Evolutionary conservation across 2,888 invertebrate genomes (phyloP).

Genomic region (Tortricodes alternella): DNA sequence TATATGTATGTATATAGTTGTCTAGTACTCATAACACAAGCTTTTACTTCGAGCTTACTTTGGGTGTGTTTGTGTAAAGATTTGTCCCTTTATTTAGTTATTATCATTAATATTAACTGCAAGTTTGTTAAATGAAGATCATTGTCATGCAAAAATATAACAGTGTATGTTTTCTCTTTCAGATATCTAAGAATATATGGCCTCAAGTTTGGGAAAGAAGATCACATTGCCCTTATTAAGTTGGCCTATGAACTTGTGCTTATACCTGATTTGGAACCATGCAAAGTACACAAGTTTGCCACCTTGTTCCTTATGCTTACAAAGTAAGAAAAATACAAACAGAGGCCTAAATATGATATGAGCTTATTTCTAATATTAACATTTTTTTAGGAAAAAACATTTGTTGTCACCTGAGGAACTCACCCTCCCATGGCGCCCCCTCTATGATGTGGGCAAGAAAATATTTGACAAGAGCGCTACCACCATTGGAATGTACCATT

Average conservation of each 20-base stretch:
- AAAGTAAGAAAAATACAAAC: slow-evolving; percentile 84
- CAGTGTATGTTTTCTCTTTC: slow-evolving; percentile 42
- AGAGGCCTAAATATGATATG: neutral
- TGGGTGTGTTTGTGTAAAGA: too few species aligned
- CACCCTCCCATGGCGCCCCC: slow-evolving; percentile 91
- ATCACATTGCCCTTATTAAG: slow-evolving; percentile 92
- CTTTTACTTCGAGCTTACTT: too few species aligned
- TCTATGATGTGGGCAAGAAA: slow-evolving; percentile 86
- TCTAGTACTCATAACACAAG: too few species aligned
- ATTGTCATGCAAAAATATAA: neutral
- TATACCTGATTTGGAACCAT: slow-evolving; percentile 90
- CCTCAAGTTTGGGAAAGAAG: slow-evolving; percentile 93
- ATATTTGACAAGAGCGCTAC: slow-evolving; percentile 82
- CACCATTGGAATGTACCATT: slow-evolving; percentile 84
- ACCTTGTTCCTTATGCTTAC: slow-evolving; percentile 86
- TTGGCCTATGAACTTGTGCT: slow-evolving; percentile 89
- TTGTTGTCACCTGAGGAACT: slow-evolving; percentile 91
- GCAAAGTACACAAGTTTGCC: slow-evolving; percentile 87
- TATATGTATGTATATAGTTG: too few species aligned
- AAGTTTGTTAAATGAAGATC: too few species aligned
- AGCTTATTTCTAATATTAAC: too few species aligned
- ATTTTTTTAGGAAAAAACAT: slow-evolving; percentile 88
- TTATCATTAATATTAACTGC: too few species aligned
- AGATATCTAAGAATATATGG: slow-evolving; percentile 94
- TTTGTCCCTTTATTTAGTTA: too few species aligned